phyloP scores from a whole-genome alignment of 1,140 invertebrate genomes.

The Hypothenemus hampei region DNA sequence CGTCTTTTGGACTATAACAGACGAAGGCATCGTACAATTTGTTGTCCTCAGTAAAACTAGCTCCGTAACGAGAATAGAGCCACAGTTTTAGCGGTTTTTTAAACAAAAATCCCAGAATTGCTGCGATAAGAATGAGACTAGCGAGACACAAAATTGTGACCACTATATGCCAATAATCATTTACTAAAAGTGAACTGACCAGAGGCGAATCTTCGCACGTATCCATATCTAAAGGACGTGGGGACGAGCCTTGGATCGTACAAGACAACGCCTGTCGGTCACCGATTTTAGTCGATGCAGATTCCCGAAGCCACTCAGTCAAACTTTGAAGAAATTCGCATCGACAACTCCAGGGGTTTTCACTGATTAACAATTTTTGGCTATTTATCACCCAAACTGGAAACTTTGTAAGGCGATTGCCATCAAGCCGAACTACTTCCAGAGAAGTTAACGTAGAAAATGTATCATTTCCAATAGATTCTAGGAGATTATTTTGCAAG shows the following conservation, averaged over 20 bases:
- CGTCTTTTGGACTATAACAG: conserved; percentile 88
- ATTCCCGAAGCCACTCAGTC: conserved; percentile 76
- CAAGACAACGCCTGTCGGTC: conserved; percentile 76
- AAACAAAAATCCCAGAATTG: conserved; percentile 77
- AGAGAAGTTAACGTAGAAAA: conserved; percentile 71
- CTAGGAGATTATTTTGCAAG: conserved; percentile 80
- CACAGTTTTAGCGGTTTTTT: conserved; percentile 78
- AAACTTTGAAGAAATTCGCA: conserved; percentile 85
- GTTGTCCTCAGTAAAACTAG: conserved; percentile 72
- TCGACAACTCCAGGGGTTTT: conserved; percentile 84
- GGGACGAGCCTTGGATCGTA: conserved; percentile 68
- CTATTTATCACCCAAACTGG: conserved; percentile 76
- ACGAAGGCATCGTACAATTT: conserved; percentile 91
- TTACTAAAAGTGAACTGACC: conserved; percentile 74
- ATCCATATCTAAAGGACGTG: conserved; percentile 73
- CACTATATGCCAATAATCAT: conserved; percentile 79
- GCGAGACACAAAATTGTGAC: conserved; percentile 71
- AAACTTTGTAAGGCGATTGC: conserved; percentile 75
- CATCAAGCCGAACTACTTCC: conserved; percentile 75
- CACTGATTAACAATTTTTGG: conserved; percentile 68
- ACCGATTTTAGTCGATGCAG: conserved; percentile 71
- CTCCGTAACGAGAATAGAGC: conserved; percentile 81
- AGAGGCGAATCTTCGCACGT: conserved; percentile 78
- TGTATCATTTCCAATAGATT: conserved; percentile 73
- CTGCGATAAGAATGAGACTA: conserved; percentile 64